Conservation (phyloP, 2,797 vertebrate genomes). For the Acanthurus leucopareius region DNA sequence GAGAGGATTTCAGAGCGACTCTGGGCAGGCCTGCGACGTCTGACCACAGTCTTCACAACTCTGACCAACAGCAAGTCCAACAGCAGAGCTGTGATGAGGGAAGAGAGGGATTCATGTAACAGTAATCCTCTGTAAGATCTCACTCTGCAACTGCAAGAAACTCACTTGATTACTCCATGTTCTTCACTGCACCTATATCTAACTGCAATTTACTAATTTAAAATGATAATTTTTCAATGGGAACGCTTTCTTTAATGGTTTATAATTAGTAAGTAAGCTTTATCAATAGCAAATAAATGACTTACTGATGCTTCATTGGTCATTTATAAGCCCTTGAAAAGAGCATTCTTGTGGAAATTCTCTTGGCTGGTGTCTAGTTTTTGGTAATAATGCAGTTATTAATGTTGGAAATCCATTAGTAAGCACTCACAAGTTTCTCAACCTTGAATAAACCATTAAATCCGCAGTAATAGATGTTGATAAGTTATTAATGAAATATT, state of each 20-base stretch:
- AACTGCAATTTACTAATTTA: no score
- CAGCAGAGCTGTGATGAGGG: conserved; percentile 84
- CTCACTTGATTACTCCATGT: neutral
- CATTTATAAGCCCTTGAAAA: neutral
- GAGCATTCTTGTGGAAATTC: neutral
- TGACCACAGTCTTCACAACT: conserved; percentile 89
- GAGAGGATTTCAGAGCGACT: conserved; percentile 94
- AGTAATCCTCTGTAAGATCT: neutral
- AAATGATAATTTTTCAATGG: neutral
- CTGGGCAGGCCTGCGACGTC: conserved; percentile 87
- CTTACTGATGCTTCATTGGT: neutral
- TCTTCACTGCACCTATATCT: neutral
- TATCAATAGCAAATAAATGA: neutral
- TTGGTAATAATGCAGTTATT: neutral
- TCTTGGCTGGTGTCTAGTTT: neutral
- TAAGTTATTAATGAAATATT: neutral
- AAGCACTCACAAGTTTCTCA: neutral
- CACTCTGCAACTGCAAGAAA: no score
- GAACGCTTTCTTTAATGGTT: no score
- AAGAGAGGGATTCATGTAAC: neutral
- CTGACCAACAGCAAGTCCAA: conserved; percentile 91
- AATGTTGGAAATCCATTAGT: neutral
- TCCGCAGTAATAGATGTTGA: neutral
- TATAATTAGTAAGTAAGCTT: neutral
- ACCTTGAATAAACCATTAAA: neutral